A percentile compares a stretch with the other conserved stretches of the same genome.
phyloP scores from a whole-genome alignment of 1,140 invertebrate genomes.

The Nomia melanderi region DNA sequence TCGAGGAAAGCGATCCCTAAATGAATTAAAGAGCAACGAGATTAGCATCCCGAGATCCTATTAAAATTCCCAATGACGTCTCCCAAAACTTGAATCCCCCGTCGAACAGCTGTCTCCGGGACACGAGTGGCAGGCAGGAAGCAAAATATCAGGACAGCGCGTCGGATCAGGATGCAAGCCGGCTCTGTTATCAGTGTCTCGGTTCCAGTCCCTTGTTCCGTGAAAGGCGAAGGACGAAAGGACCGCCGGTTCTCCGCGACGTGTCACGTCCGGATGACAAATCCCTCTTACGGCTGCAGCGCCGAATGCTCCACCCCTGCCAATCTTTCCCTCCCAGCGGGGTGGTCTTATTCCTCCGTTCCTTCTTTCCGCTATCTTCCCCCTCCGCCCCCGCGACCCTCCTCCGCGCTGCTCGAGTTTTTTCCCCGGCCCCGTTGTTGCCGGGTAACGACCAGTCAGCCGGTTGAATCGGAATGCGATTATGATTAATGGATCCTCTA shows the following conservation, averaged over 20 bases:
- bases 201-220: neutral
- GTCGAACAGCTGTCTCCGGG: no score
- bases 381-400: neutral
- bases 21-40: no score
- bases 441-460: slow-evolving; percentile 42
- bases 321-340: neutral
- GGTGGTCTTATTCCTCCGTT: neutral
- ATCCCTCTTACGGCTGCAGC: slow-evolving; percentile 56
- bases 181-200: neutral
- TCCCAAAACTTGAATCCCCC: no score
- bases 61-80: no score
- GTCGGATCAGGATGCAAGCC: neutral
- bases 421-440: slow-evolving; percentile 19
- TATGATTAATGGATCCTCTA: slow-evolving; percentile 67
- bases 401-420: slow-evolving; percentile 14
- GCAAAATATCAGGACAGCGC: no score
- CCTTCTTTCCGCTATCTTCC: no score
- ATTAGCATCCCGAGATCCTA: no score
- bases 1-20: no score
- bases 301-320: slow-evolving; percentile 9
- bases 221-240: slow-evolving; percentile 6
- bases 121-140: no score
- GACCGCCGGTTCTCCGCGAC: slow-evolving; percentile 35
- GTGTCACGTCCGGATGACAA: slow-evolving; percentile 67
- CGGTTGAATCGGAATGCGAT: slow-evolving; percentile 65